Evolutionary conservation across 2,113 vertebrate species (phyloP), one percentile per base, ranked within the genome.

Genomic region (Penelope pileata): DNA sequence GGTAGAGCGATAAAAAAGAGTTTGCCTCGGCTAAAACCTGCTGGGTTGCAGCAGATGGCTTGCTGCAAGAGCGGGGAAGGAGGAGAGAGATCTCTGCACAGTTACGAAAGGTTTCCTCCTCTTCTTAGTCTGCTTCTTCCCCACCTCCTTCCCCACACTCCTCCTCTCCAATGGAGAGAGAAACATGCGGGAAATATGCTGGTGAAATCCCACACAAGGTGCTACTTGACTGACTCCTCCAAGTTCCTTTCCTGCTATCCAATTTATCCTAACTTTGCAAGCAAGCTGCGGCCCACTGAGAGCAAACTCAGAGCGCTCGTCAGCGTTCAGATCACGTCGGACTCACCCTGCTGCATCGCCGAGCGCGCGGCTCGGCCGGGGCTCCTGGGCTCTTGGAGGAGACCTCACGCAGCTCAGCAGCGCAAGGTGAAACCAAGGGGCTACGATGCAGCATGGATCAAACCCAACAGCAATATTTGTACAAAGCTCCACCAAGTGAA

Each of bases 51-150:
- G 96, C 97, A 97, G 96, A 97, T 96, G 97, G 96, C 82, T 96
- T 74, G 76, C 66, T 80, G 94, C 86, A 83, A 74, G 91, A 94
- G 93, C 19, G 79, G 89, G 62, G 96, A 96, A 68, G 94, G 81
- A 96, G 97, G 90, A 96, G 95, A 95, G 86, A 95, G 88, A 96
- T 95, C 88, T 94, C 93, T 59, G 48, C 22, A 69, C 92, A 87
- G 84, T 76, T 94, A 90, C 0, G 84, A 96, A 97, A 97, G 94
- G 96, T 97, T 97, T 86, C 95, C 90, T 90, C 96, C 96, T 95
- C 95, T 93, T 96, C 95, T 87, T 96, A 94, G 90, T 96, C 96
- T 97, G 97, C 95, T 96, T 66, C 79, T 95, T 96, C 95, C 93
- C 95, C 95, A 93, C 93, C 93, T 94, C 88, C 91, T 78, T 96